A percentile compares a stretch with the other conserved stretches of the same genome.
Conservation (phyloP, 2,797 vertebrate genomes). For the Lepilemur ruficaudatus region DNA sequence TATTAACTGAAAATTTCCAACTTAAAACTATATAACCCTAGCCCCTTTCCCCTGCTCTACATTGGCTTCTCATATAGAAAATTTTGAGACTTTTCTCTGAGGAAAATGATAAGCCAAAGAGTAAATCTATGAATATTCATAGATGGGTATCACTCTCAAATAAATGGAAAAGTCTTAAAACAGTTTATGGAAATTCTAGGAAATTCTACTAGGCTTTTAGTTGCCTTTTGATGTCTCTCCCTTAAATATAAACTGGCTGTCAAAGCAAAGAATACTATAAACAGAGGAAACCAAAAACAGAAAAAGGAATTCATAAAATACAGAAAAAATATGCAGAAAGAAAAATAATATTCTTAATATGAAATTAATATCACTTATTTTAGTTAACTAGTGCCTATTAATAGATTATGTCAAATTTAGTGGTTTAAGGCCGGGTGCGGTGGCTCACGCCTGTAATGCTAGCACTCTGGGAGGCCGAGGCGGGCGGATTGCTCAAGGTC, state of each 20-base stretch:
- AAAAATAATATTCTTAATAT: neutral
- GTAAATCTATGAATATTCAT: neutral
- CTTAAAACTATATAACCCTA: neutral
- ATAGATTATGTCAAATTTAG: neutral
- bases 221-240: neutral
- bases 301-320: neutral
- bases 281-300: neutral
- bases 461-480: too few species aligned
- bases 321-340: neutral
- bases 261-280: neutral
- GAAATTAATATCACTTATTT: neutral
- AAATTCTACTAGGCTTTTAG: neutral
- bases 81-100: neutral
- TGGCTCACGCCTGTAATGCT: too few species aligned
- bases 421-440: too few species aligned
- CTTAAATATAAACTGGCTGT: neutral
- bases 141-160: neutral
- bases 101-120: neutral
- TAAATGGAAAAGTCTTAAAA: neutral
- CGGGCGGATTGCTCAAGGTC: too few species aligned
- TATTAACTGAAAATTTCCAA: neutral
- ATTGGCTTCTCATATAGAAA: neutral
- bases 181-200: neutral
- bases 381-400: neutral
- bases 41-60: neutral